Conservation (phyloP, 92 coral and sea anemone species). For the Bergia sp. region DNA sequence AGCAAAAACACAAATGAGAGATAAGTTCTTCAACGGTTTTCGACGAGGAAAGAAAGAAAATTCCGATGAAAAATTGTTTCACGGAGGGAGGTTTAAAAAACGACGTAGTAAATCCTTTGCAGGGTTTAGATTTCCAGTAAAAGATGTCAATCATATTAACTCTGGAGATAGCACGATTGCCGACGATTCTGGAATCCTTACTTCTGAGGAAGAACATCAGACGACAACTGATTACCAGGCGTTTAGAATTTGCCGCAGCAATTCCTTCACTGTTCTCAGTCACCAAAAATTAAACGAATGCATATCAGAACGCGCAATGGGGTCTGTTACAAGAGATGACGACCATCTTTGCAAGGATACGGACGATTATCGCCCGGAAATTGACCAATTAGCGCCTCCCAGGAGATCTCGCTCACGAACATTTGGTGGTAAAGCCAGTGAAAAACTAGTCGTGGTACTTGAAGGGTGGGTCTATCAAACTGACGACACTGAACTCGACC, state of each 20-base stretch:
- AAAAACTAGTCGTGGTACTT: background rate
- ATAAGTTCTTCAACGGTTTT: background rate
- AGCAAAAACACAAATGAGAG: background rate
- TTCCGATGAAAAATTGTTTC: background rate
- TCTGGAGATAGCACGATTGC: background rate
- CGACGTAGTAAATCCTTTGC: background rate
- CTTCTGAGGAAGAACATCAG: background rate
- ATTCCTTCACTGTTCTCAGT: background rate
- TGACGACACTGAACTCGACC: background rate
- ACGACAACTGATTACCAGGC: background rate
- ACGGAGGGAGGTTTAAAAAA: background rate
- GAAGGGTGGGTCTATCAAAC: conserved; percentile 16
- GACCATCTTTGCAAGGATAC: background rate
- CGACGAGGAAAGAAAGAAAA: background rate
- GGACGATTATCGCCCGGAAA: conserved; percentile 6
- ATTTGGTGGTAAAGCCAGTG: conserved; percentile 15
- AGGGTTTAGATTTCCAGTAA: background rate
- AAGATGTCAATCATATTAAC: background rate
- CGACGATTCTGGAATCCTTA: background rate
- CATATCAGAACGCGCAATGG: background rate
- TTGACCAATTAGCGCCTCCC: background rate
- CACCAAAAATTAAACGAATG: background rate
- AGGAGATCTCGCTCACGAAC: conserved; percentile 18
- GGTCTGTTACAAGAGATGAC: background rate
- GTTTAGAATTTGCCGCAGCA: background rate